A percentile compares a stretch with the other conserved stretches of the same genome.
These are phyloP conservation scores for Micromys minutus DNA, from an alignment of 2,113 vertebrate genomes.

Conservation along the genomic window DNA sequence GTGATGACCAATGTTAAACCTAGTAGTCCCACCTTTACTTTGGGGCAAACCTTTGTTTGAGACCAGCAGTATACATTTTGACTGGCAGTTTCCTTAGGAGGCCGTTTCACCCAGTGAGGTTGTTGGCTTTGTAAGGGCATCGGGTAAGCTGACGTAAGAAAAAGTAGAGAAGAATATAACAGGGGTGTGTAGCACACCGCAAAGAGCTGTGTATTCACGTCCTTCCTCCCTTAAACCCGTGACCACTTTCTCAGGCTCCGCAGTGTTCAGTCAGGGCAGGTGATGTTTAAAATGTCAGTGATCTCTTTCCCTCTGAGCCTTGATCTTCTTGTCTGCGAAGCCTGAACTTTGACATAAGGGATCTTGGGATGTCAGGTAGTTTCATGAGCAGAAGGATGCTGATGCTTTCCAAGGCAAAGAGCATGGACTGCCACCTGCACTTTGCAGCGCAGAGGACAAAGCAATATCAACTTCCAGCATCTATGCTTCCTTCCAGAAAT, in stretches of 20 bases:
- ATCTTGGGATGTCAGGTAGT: neutral
- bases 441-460: neutral
- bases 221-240: neutral
- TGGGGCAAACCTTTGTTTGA: neutral
- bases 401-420: neutral
- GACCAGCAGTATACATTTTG: neutral
- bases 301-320: neutral
- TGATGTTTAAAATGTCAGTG: neutral
- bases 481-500: neutral
- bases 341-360: neutral
- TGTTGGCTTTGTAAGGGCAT: neutral
- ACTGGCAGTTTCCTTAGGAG: neutral
- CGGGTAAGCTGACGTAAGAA: neutral
- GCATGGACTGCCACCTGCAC: rapidly evolving
- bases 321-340: neutral
- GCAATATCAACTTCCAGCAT: neutral
- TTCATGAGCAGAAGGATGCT: neutral
- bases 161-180: neutral
- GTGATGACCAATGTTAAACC: neutral
- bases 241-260: neutral
- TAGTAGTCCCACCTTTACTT: neutral
- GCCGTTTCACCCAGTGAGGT: neutral
- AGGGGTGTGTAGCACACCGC: neutral
- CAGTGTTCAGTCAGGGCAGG: neutral
- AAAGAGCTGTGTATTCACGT: neutral